A percentile compares a stretch with the other conserved stretches of the same genome.
Evolutionary conservation across 2,797 vertebrate genomes (phyloP).

Genomic region (Lemur catta): DNA sequence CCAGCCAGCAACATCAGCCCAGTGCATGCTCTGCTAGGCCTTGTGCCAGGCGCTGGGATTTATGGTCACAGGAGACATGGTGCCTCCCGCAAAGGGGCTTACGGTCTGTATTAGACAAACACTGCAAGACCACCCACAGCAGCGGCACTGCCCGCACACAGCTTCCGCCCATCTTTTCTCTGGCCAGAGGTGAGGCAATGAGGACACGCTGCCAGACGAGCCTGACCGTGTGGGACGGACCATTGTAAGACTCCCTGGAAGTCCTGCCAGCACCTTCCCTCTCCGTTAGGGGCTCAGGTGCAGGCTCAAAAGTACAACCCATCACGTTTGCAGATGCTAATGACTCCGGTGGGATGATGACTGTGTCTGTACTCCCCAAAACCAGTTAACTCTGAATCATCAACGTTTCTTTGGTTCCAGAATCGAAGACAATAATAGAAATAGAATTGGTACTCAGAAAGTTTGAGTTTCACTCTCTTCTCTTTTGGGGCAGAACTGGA

Average conservation of each 20-base stretch:
- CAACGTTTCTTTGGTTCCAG: neutral
- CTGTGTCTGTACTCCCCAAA: neutral
- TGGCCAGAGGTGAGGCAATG: neutral
- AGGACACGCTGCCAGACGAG: neutral
- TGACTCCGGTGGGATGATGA: fast-evolving
- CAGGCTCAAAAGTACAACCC: neutral
- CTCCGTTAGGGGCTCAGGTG: neutral
- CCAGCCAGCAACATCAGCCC: neutral
- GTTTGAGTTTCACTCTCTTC: neutral
- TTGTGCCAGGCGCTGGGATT: neutral
- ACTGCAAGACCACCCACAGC: neutral
- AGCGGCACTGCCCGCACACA: fast-evolving
- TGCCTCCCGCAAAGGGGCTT: neutral
- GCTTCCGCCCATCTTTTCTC: neutral
- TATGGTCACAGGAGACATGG: neutral
- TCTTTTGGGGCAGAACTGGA: neutral
- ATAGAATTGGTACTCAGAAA: neutral
- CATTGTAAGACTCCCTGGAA: fast-evolving
- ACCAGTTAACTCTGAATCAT: neutral
- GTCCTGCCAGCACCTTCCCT: neutral
- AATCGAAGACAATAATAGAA: neutral
- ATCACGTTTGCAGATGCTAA: neutral
- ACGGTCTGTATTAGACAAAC: neutral
- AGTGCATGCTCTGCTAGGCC: neutral
- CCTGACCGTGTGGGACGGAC: neutral